Evolutionary conservation across 2,113 vertebrate genomes (phyloP).

Genomic region (Psephotus haematonotus): DNA sequence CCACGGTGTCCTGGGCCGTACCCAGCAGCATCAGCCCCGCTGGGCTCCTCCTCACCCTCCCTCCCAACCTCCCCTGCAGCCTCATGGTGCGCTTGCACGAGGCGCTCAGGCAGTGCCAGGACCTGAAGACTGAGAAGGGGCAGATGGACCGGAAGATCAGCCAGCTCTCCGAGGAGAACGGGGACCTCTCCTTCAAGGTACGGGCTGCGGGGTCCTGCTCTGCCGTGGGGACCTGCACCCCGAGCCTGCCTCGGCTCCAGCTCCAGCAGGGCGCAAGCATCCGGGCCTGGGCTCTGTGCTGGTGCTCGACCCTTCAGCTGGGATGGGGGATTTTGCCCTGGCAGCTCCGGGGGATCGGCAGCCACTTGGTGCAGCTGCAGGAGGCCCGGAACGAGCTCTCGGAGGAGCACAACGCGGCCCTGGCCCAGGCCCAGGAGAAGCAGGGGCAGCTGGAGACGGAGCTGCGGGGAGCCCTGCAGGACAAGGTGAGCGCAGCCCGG

Average conservation of each 20-base stretch:
- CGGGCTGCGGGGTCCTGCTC: background rate
- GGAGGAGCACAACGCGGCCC: conserved; percentile 72
- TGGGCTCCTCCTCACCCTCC: fast-evolving
- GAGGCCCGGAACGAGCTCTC: conserved; percentile 79
- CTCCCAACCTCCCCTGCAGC: conserved; percentile 37
- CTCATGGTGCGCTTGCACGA: conserved; percentile 83
- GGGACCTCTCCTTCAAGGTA: conserved; percentile 87
- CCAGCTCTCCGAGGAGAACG: conserved; percentile 87
- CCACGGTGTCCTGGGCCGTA: background rate
- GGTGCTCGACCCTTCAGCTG: background rate
- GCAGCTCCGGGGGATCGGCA: conserved; percentile 81
- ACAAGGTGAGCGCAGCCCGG: conserved; percentile 77
- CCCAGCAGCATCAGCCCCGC: fast-evolving
- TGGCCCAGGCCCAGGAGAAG: conserved; percentile 71
- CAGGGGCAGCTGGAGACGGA: conserved; percentile 75
- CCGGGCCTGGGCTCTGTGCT: background rate
- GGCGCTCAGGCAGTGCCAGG: conserved; percentile 83
- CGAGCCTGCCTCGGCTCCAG: background rate
- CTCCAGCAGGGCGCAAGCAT: background rate
- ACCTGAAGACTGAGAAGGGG: conserved; percentile 80
- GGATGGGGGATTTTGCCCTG: background rate
- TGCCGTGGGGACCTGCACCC: background rate
- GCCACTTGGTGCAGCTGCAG: conserved; percentile 78
- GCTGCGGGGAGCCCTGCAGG: conserved; percentile 73
- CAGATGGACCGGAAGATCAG: conserved; percentile 88